These are phyloP conservation scores for Erannis defoliaria DNA, from an alignment of 2,888 invertebrate genomes.

Conservation along the genomic window DNA sequence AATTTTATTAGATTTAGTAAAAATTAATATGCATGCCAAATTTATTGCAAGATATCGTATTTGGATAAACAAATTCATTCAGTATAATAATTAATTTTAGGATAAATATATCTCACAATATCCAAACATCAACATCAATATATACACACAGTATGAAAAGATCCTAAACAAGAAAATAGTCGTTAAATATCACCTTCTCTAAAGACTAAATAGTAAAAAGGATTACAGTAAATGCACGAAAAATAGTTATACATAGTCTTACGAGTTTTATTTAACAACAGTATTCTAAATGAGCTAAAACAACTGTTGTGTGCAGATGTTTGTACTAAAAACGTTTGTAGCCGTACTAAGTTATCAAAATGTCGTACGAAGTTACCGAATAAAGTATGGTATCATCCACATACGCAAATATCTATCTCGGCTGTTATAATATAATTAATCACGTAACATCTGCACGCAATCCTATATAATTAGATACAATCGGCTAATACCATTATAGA, in stretches of 20 bases:
- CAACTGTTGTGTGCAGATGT: constrained; percentile 68
- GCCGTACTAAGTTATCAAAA: neutral
- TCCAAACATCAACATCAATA: constrained; percentile 75
- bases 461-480: constrained; percentile 57
- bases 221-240: constrained; percentile 86
- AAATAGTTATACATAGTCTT: constrained; percentile 83
- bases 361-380: neutral
- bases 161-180: constrained; percentile 75
- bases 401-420: neutral
- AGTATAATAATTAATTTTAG: constrained; percentile 45
- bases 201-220: constrained; percentile 79
- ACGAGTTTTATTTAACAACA: constrained; percentile 72
- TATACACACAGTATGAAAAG: constrained; percentile 74
- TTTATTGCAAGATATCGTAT: constrained; percentile 40
- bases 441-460: constrained; percentile 67
- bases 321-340: constrained; percentile 16
- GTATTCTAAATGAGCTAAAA: constrained; percentile 68
- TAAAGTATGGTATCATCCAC: constrained; percentile 11
- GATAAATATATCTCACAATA: constrained; percentile 65
- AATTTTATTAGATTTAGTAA: constrained; percentile 33
- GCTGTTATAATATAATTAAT: constrained; percentile 2
- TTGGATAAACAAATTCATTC: constrained; percentile 44
- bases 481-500: constrained; percentile 35
- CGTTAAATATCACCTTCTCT: constrained; percentile 81
- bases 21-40: constrained; percentile 36